These are phyloP conservation scores for Homalodisca vitripennis DNA, from an alignment of 1,140 invertebrate genomes.

Conservation along the genomic window DNA sequence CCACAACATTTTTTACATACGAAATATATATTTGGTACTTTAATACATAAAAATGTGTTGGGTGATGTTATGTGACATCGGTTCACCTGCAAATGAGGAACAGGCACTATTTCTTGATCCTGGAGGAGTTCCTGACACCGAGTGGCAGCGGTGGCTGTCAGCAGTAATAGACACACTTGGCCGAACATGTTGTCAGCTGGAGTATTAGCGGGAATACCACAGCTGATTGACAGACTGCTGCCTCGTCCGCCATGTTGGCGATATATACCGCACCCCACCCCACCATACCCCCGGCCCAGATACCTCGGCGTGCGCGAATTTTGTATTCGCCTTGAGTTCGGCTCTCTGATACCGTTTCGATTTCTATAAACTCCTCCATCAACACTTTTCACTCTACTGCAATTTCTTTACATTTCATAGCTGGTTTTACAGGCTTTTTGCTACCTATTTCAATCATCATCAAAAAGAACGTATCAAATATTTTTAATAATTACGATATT, in stretches of 20 bases:
- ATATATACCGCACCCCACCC: conserved; percentile 17
- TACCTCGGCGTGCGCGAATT: not conserved
- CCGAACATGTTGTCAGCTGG: not conserved
- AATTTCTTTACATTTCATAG: too few species aligned
- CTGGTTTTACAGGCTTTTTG: too few species aligned
- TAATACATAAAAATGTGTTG: too few species aligned
- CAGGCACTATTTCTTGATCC: not conserved
- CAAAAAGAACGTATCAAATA: too few species aligned
- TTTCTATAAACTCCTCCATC: conserved; percentile 14
- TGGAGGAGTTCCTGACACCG: not conserved
- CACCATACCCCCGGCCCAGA: not conserved
- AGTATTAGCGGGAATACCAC: not conserved
- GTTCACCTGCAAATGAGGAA: not conserved
- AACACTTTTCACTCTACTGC: too few species aligned
- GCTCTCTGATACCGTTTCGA: not conserved
- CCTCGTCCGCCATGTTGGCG: not conserved
- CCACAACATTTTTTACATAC: not conserved
- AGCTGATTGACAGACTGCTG: not conserved
- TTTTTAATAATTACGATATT: too few species aligned
- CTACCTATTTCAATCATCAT: too few species aligned
- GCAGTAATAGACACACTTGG: not conserved
- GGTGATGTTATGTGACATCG: too few species aligned
- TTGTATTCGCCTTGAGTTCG: not conserved
- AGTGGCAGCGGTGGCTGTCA: not conserved
- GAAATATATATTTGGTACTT: not conserved